Evolutionary conservation across 2,888 invertebrate genomes (phyloP).

Genomic region (Caenorhabditis zanzibari): DNA sequence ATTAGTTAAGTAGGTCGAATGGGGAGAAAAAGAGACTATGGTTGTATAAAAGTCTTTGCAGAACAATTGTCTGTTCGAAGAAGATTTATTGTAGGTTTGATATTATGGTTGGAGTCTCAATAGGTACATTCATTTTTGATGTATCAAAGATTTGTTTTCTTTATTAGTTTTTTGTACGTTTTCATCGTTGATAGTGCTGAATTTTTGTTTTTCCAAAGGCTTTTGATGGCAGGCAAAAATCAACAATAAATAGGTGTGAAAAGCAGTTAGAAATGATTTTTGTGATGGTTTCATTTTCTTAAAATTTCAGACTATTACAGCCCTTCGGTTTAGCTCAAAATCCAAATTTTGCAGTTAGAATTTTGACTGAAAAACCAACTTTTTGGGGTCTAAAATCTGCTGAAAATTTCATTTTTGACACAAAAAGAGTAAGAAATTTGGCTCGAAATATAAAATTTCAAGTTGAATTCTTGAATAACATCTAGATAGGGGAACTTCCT

Average conservation of each 20-base stretch:
- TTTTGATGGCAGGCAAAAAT: background rate
- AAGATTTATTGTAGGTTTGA: background rate
- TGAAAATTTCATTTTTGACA: too few species aligned
- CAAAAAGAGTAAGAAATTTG: too few species aligned
- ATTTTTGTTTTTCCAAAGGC: background rate
- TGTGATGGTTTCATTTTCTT: too few species aligned
- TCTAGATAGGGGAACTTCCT: too few species aligned
- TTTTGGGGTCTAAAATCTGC: too few species aligned
- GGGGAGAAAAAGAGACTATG: background rate
- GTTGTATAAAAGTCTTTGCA: conserved; percentile 2
- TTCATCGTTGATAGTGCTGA: conserved; percentile 7
- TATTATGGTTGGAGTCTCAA: background rate
- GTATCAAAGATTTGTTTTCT: conserved; percentile 10
- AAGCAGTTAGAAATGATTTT: background rate
- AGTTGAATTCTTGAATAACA: too few species aligned
- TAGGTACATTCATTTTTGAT: background rate
- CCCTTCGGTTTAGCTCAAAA: too few species aligned
- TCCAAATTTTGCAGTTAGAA: too few species aligned
- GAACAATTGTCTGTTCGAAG: background rate
- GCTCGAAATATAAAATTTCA: too few species aligned
- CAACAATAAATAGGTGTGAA: conserved; percentile 12
- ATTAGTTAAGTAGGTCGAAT: conserved; percentile 5
- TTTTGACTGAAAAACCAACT: too few species aligned
- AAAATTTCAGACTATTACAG: too few species aligned
- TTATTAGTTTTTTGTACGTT: background rate